Conservation (phyloP, 2,888 invertebrate species). For the Parelbella ahira region DNA sequence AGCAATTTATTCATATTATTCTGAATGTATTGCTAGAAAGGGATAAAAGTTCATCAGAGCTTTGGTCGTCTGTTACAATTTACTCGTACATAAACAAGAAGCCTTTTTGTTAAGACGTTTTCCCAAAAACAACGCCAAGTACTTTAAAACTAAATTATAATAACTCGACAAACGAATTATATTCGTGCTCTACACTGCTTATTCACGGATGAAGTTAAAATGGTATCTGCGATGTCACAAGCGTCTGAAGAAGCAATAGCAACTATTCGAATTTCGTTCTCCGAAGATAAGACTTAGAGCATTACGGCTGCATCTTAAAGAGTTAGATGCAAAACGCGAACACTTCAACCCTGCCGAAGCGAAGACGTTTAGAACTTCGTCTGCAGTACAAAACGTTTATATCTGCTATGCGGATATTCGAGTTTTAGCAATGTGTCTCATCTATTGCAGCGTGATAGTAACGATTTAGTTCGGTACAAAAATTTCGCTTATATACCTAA, state of each 20-base stretch:
- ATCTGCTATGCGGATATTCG: conserved; percentile 8
- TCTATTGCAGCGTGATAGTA: too few species aligned
- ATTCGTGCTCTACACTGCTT: not conserved
- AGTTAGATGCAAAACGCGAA: conserved; percentile 17
- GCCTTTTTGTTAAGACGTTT: too few species aligned
- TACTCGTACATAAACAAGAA: too few species aligned
- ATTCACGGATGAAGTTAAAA: not conserved
- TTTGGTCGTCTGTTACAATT: too few species aligned
- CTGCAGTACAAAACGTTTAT: conserved; percentile 3
- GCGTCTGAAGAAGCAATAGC: conserved; percentile 4
- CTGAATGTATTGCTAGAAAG: too few species aligned
- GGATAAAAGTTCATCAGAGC: too few species aligned
- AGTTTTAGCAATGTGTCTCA: not conserved
- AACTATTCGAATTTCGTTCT: conserved; percentile 9
- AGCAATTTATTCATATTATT: too few species aligned
- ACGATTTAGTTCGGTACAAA: too few species aligned
- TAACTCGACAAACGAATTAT: too few species aligned
- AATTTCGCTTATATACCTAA: too few species aligned
- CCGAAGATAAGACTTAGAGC: conserved; percentile 9
- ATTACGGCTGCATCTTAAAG: conserved; percentile 19
- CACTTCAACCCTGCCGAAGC: conserved; percentile 14
- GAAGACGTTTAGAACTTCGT: conserved; percentile 19
- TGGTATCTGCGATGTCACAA: conserved; percentile 1
- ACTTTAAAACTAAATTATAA: too few species aligned
- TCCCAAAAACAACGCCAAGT: too few species aligned